phyloP scores from a whole-genome alignment of 30 jellyfish, hydroid and myxozoan species.

The Sanderia malayensis region DNA sequence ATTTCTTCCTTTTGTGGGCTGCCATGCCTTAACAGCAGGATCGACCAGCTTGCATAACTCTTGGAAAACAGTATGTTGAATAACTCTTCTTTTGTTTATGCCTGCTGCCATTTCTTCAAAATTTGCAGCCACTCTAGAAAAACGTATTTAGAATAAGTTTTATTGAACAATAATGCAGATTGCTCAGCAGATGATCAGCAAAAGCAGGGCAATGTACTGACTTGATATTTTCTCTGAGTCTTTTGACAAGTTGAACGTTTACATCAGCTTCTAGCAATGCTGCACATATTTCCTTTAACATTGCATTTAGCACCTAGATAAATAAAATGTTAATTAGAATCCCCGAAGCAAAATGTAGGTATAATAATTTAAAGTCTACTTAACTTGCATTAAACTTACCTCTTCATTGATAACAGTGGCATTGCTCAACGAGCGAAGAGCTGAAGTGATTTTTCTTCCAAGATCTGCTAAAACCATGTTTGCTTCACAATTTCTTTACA shows the following conservation, averaged over 20 bases:
- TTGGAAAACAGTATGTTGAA: slow-evolving; percentile 95
- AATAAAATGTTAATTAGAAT: too few relatives aligned
- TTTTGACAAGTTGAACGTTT: slow-evolving; percentile 89
- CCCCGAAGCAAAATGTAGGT: too few relatives aligned
- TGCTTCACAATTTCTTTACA: too few relatives aligned
- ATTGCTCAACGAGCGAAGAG: slow-evolving; percentile 93
- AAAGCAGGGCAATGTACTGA: slow-evolving; percentile 28
- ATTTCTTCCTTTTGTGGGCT: slow-evolving; percentile 90
- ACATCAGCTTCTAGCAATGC: slow-evolving; percentile 99
- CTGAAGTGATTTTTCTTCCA: slow-evolving; percentile 95
- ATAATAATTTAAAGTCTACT: too few relatives aligned
- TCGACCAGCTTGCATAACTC: slow-evolving; percentile 98
- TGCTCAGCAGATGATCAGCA: not conserved
- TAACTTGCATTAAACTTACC: too few relatives aligned
- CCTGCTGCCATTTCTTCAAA: slow-evolving; percentile 99
- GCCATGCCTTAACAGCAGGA: slow-evolving; percentile 99
- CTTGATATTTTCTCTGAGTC: slow-evolving; percentile 92
- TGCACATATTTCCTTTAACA: slow-evolving; percentile 98
- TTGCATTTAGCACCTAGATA: slow-evolving; percentile 76
- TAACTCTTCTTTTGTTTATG: slow-evolving; percentile 73
- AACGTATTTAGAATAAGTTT: not conserved
- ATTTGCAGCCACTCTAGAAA: slow-evolving; percentile 86
- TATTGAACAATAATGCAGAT: not conserved
- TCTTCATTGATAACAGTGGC: slow-evolving; percentile 97
- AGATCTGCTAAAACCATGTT: slow-evolving; percentile 98